Evolutionary conservation across 35 echinoderm and acorn worm species (phyloP).

Genomic region (Heliocidaris erythrogramma): DNA sequence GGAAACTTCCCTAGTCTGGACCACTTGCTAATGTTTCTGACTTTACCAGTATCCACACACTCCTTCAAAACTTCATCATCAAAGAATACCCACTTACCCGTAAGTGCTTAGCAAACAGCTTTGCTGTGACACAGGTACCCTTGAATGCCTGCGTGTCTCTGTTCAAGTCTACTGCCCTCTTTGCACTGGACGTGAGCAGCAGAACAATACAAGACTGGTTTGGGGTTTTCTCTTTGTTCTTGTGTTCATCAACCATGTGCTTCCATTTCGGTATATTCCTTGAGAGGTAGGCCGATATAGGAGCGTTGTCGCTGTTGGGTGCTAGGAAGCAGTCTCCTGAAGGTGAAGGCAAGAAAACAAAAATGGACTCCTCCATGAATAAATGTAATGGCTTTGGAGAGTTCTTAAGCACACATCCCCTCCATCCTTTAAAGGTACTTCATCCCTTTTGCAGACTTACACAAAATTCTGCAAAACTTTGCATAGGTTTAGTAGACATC

Average conservation of each 20-base stretch:
- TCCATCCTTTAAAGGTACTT: no score
- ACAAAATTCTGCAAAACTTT: no score
- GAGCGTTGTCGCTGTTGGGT: not conserved
- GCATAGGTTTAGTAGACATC: no score
- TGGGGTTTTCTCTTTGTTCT: conserved; percentile 24
- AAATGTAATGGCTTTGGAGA: no score
- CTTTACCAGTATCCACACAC: no score
- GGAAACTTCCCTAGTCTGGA: no score
- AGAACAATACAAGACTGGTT: conserved; percentile 63
- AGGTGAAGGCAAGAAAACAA: not conserved
- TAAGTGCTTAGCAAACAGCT: conserved; percentile 98
- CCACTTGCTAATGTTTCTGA: no score
- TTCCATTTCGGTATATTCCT: conserved; percentile 63
- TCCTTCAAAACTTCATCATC: no score
- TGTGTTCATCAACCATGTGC: conserved; percentile 25
- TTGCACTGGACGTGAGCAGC: conserved; percentile 69
- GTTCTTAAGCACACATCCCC: not conserved
- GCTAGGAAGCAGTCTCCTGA: conserved; percentile 55
- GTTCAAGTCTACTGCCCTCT: conserved; percentile 88
- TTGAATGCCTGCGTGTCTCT: conserved; percentile 73
- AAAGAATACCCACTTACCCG: conserved; percentile 55
- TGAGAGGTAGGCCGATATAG: conserved; percentile 59
- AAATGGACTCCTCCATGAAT: not conserved
- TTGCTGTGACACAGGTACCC: conserved; percentile 82
- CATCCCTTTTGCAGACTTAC: no score